Evolutionary conservation across 2,888 invertebrate species (phyloP).

Genomic region (Opisthograptis luteolata): DNA sequence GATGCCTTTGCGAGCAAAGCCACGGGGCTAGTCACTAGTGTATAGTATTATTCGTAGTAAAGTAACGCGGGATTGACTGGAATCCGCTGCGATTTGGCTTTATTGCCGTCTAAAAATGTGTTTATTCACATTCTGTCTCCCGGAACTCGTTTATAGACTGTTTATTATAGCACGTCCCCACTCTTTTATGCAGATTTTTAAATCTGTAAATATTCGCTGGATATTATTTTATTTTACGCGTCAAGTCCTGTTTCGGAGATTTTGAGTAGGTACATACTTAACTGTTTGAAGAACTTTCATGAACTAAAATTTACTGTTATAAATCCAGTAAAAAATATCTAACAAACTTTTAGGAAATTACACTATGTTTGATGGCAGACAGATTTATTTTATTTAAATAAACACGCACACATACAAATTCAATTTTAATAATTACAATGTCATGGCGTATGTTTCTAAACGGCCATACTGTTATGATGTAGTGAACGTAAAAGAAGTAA

Average conservation of each 20-base stretch:
- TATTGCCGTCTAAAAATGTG: constrained; percentile 47
- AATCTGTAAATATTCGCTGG: constrained; percentile 20
- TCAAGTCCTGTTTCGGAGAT: constrained; percentile 5
- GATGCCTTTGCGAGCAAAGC: too few species aligned
- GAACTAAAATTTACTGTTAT: constrained; percentile 5
- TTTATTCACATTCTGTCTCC: constrained; percentile 44
- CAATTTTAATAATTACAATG: too few species aligned
- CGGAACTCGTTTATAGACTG: constrained; percentile 33
- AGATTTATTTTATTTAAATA: neutral
- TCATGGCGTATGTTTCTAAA: too few species aligned
- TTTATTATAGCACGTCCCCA: constrained; percentile 27
- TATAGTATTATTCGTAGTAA: constrained; percentile 44
- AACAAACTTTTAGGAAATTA: too few species aligned
- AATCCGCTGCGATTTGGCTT: constrained; percentile 40
- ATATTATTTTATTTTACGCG: too few species aligned
- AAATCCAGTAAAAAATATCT: neutral
- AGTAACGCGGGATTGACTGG: constrained; percentile 30
- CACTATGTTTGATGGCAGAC: too few species aligned
- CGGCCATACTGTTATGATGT: too few species aligned
- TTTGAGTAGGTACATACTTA: too few species aligned
- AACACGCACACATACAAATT: too few species aligned
- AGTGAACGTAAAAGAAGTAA: too few species aligned
- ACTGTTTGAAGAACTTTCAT: constrained; percentile 9
- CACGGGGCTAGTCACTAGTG: too few species aligned
- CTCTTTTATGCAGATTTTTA: constrained; percentile 24